Evolutionary conservation across 2,888 invertebrate genomes (phyloP), one percentile per base, ranked within the genome.

Genomic region (Tipula unca): DNA sequence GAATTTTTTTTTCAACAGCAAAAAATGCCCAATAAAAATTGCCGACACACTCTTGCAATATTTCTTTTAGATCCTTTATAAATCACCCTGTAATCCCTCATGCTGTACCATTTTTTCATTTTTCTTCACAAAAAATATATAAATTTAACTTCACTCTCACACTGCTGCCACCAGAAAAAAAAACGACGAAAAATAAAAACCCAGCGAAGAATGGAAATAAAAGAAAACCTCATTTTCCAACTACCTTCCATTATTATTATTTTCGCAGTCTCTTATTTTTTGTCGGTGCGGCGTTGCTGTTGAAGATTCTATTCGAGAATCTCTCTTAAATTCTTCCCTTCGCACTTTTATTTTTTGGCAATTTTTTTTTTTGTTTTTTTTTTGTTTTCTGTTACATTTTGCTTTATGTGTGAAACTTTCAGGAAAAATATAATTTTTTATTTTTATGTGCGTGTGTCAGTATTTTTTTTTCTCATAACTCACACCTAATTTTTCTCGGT

Each of bases 1-100:
- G 69, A 69, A 25, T 69, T 69, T 69, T 69, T 48, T 69, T 69
- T 69, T 69, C 69, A 69, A 69, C 69, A 69, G 69, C 20, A 90
- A 90, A 90, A 91, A 91, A 91, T 91, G 91, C 90, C 87, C 91
- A 91, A 91, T 91, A 91, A 91, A 91, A 91, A 91, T 91, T 91
- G 90, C 91, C 91, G 91, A 91, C 91, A 91, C 91, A 91, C 90
- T 91, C 90, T 89, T 89, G 90, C 90, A 90, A 91, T 91, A 91
- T 91, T 90, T 91, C 91, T 91, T 90, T 89, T 88, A 89, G 91
- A 91, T 91, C 91, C 91, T 90, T 90, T 90, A 91, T 91, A 91
- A 91, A 91, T 91, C 91, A 91, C 90, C 89, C 89, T 89, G 90
- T 91, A 91, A 91, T 91, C 91, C 91, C 91, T 91, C 91, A 91